phyloP scores from a whole-genome alignment of 2,888 invertebrate genomes.

The Cartodere bifasciata region DNA sequence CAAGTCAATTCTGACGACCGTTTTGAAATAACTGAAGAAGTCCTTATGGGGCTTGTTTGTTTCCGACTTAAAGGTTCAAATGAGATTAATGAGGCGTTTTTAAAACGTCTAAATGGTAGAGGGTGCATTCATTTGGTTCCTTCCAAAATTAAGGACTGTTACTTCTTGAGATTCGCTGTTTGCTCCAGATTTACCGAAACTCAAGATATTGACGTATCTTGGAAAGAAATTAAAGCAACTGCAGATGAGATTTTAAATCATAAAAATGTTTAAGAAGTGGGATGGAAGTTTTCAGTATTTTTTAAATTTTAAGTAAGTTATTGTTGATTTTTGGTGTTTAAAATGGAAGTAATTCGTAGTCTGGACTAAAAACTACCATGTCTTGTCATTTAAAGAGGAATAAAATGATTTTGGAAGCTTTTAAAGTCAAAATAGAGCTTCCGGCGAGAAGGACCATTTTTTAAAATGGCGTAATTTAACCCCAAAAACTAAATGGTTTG shows the following conservation, averaged over 20 bases:
- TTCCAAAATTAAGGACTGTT: constrained; percentile 69
- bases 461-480: no score
- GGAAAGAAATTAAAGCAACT: constrained; percentile 70
- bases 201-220: constrained; percentile 71
- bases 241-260: constrained; percentile 51
- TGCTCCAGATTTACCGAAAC: constrained; percentile 76
- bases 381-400: no score
- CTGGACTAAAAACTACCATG: no score
- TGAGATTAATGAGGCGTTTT: constrained; percentile 65
- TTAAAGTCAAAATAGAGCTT: no score
- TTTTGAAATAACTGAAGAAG: constrained; percentile 83
- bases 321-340: no score
- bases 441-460: no score
- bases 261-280: no score
- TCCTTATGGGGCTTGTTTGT: constrained; percentile 90
- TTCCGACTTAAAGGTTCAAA: constrained; percentile 84
- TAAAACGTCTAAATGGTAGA: constrained; percentile 76
- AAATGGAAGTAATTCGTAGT: no score
- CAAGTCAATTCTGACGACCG: constrained; percentile 62
- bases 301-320: no score
- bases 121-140: constrained; percentile 90
- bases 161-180: constrained; percentile 79
- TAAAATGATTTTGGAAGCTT: no score
- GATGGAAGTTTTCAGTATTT: no score
- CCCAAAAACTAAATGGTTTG: no score